Base-by-base conservation (phyloP, 2,113 vertebrate species). In the Oophaga pumilio region DNA sequence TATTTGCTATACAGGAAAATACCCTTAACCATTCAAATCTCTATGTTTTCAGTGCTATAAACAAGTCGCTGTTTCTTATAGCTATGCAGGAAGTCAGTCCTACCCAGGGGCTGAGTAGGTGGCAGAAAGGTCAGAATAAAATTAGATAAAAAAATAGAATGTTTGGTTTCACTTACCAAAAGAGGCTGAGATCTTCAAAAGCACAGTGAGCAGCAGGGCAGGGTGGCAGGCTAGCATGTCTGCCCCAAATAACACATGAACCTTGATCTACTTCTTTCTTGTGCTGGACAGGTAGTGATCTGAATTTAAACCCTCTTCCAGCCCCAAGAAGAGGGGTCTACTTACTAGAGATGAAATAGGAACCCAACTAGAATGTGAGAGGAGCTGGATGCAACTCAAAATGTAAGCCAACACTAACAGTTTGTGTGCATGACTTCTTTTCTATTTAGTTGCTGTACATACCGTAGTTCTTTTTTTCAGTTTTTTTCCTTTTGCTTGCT, bases 371-470 rank as follows among this genome's bases (percentile, higher is more conserved):
- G 73, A 52, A 28, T 26, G 12, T 77, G 60, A 76, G 57, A 56
- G n/a, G 59, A 56, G 52, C 80, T 88, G 87, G 87, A 88, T 49
- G 49, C 57, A 77, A 68, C 80, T 88, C 81, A 88, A 77, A 76
- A 84, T 84, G 87, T 77, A 88, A 88, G 53, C 76, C 24, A 83
- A 88, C 81, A 83, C 87, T 57, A 77, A 50, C n/a, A 57, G 56
- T 68, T 22, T 84, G 62, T 88, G 76, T 79, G 17, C 56, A 24
- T 71, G 62, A 20, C 64, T 6, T 53, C 6, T 43, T 18, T 74
- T 33, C 4, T 43, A 10, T 15, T 76, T 76, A 28, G 3, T 56
- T 68, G 74, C 53, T 76, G 22, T 33, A 74, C 1, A 57, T n/a
- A n/a, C n/a, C n/a, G n/a, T 20, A 52, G 33, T 85, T 60, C 15